phyloP scores from a whole-genome alignment of 2,113 vertebrate genomes.

The Pelecanoides urinatrix region DNA sequence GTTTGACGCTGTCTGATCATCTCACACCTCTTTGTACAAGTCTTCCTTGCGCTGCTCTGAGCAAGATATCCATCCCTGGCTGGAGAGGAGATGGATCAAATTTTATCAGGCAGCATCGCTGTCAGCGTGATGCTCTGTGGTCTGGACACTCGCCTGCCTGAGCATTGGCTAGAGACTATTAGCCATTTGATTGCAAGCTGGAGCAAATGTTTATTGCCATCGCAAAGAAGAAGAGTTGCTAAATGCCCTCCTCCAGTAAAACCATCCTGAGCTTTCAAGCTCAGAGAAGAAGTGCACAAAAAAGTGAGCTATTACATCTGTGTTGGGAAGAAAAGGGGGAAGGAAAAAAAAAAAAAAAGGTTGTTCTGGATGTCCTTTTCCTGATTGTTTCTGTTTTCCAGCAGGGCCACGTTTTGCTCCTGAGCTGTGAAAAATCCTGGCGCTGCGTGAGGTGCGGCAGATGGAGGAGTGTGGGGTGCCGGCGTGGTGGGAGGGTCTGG shows the following conservation, averaged over 20 bases:
- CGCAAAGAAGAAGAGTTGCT: not conserved
- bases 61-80: not conserved
- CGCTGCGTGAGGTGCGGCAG: not conserved
- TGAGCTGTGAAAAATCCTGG: not conserved
- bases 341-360: rapidly evolving
- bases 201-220: not conserved
- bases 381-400: not conserved
- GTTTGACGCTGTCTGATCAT: not conserved
- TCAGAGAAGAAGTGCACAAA: not conserved
- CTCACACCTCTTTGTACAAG: not conserved
- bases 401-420: not conserved
- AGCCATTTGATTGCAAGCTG: not conserved
- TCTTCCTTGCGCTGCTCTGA: not conserved
- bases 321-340: not conserved
- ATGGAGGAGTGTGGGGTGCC: not conserved
- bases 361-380: not conserved
- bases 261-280: not conserved
- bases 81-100: not conserved
- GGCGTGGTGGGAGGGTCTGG: not conserved
- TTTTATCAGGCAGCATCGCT: rapidly evolving
- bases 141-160: not conserved
- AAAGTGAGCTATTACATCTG: not conserved
- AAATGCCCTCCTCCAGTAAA: not conserved
- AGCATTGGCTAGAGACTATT: not conserved
- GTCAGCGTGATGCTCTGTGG: not conserved